phyloP scores from a whole-genome alignment of 2,797 vertebrate genomes.

The Eptatretus atami region DNA sequence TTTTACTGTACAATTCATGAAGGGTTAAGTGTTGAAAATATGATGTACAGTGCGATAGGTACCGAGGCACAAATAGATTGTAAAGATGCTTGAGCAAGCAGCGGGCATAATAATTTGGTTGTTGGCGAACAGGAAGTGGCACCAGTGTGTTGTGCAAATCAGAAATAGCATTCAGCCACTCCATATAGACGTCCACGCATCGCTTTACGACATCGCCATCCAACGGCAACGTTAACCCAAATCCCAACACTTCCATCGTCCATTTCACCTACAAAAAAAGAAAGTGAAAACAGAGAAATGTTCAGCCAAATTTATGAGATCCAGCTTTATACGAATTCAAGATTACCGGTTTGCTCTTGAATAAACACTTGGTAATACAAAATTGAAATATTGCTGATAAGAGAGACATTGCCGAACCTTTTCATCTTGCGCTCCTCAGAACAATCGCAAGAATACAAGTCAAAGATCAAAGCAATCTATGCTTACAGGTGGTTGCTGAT shows the following conservation, averaged over 20 bases:
- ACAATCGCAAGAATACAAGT: too few relatives aligned
- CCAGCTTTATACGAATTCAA: too few relatives aligned
- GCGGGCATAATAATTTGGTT: conserved; percentile 56
- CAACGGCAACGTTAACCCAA: conserved; percentile 45
- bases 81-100: conserved; percentile 57
- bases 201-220: conserved; percentile 57
- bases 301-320: too few relatives aligned
- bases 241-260: conserved; percentile 78
- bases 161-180: conserved; percentile 65
- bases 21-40: too few relatives aligned
- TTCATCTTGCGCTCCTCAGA: too few relatives aligned
- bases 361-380: too few relatives aligned
- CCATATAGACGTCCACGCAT: conserved; percentile 66
- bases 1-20: too few relatives aligned
- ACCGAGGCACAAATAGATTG: conserved; percentile 70
- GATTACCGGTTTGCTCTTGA: too few relatives aligned
- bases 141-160: conserved; percentile 36
- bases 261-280: conserved; percentile 37
- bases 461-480: too few relatives aligned
- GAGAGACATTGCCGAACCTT: too few relatives aligned
- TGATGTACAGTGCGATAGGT: conserved; percentile 9
- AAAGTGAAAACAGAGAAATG: neutral
- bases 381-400: too few relatives aligned
- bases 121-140: conserved; percentile 45
- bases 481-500: too few relatives aligned